phyloP scores from a whole-genome alignment of 2,888 invertebrate species.

The Uropetala carovei region DNA sequence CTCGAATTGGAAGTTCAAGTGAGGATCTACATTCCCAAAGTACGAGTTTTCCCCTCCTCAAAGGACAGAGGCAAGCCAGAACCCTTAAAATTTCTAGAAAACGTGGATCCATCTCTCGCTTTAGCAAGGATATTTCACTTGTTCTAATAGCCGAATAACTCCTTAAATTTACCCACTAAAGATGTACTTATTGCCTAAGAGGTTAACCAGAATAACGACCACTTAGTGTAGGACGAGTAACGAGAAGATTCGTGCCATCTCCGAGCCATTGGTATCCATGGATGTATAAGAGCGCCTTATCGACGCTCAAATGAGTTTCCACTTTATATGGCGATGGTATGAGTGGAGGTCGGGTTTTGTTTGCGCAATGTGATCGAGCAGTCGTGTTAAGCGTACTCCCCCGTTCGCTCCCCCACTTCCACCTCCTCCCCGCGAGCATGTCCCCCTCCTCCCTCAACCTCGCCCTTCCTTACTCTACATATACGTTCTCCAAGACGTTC shows the following conservation, averaged over 20 bases:
- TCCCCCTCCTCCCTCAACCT: neutral
- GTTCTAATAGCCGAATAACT: no score
- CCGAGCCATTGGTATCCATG: neutral
- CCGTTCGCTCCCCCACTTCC: neutral
- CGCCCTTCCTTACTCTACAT: neutral
- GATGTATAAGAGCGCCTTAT: neutral
- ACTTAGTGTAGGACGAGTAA: neutral
- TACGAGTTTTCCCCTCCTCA: no score
- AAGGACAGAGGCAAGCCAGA: no score
- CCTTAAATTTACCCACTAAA: no score
- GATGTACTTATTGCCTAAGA: no score
- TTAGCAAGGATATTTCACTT: no score
- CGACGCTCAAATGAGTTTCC: neutral
- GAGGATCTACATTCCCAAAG: no score
- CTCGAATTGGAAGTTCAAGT: no score
- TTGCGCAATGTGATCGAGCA: conserved; percentile 8
- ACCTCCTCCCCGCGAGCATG: neutral
- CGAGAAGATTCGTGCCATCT: neutral
- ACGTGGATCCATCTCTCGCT: no score
- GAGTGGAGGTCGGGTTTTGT: neutral
- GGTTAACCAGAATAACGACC: neutral
- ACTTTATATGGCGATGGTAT: neutral
- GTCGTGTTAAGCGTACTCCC: neutral
- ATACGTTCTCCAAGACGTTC: no score
- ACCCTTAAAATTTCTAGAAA: no score